A percentile compares a stretch with the other conserved stretches of the same genome.
Conservation (phyloP, 2,113 vertebrate species). For the Bungarus multicinctus region DNA sequence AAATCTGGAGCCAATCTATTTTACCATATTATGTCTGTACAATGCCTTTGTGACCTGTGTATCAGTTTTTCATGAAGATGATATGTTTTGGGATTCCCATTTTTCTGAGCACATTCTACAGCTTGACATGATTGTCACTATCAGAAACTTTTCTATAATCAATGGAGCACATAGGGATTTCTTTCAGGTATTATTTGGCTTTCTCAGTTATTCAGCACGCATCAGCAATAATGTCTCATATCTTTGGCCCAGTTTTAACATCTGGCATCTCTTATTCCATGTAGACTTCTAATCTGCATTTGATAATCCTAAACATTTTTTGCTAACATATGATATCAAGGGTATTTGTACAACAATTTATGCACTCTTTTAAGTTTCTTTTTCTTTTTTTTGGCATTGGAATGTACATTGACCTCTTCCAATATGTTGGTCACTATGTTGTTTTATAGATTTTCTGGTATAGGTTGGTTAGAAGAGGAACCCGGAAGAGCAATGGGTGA, state of each 20-base stretch:
- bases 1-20: neutral
- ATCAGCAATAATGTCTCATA: neutral
- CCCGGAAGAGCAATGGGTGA: no score
- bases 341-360: neutral
- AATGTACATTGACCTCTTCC: neutral
- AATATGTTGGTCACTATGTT: neutral
- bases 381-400: neutral
- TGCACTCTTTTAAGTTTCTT: neutral
- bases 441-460: neutral
- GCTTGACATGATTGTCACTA: neutral
- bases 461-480: neutral
- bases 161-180: neutral
- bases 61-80: neutral
- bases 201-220: neutral
- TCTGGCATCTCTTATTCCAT: neutral
- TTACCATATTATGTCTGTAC: neutral
- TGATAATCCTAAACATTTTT: neutral
- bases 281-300: neutral
- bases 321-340: neutral
- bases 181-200: neutral
- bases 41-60: neutral
- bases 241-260: neutral
- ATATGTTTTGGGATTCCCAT: neutral
- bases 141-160: neutral
- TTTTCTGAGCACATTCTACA: neutral